phyloP scores from a whole-genome alignment of 2,113 vertebrate genomes.

The Okapia johnstoni region DNA sequence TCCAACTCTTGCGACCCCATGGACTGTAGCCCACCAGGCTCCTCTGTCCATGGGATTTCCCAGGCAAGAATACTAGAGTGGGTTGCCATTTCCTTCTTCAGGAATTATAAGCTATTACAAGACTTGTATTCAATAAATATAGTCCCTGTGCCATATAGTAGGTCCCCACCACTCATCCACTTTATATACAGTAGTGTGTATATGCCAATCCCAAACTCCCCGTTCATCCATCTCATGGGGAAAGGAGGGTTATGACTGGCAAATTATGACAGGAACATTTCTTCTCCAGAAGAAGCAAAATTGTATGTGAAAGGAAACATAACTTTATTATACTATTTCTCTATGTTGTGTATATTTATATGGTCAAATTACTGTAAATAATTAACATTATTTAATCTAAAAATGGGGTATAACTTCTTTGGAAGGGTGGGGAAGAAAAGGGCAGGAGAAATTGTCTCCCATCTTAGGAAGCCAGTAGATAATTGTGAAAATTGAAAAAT shows the following conservation, averaged over 20 bases:
- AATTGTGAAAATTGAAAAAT: background rate
- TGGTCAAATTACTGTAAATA: constrained; percentile 6
- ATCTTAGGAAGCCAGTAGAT: background rate
- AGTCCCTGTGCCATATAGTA: background rate
- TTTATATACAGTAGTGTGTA: background rate
- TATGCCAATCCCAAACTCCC: background rate
- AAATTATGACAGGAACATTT: background rate
- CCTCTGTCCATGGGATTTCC: background rate
- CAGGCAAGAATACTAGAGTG: background rate
- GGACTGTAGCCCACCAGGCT: background rate
- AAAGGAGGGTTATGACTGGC: background rate
- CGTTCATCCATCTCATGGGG: background rate
- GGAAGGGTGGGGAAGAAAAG: background rate
- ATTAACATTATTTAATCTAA: constrained; percentile 25
- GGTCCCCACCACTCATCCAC: background rate
- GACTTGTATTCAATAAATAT: background rate
- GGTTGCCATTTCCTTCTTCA: background rate
- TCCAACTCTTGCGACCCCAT: background rate
- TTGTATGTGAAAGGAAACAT: background rate
- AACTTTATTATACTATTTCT: background rate
- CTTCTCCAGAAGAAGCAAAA: background rate
- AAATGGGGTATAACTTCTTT: constrained; percentile 30
- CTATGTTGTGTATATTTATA: background rate
- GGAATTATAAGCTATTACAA: background rate
- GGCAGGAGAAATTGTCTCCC: background rate